phyloP scores from a whole-genome alignment of 2,888 invertebrate genomes.

The Meloe dianella region DNA sequence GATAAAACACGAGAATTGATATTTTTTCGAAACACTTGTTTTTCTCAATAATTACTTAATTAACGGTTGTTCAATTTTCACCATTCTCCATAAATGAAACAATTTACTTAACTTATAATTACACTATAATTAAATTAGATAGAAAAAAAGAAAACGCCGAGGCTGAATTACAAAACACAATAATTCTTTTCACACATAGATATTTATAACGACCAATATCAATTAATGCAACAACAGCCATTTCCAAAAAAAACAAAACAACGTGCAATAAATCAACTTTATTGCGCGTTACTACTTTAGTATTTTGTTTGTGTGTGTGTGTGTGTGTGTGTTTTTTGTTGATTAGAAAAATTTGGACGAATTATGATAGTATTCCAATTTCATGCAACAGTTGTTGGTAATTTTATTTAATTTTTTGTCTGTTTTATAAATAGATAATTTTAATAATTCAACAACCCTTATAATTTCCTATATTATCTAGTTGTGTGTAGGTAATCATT shows the following conservation, averaged over 20 bases:
- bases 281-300: too few species aligned
- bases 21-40: too few species aligned
- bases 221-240: too few species aligned
- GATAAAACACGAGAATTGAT: too few species aligned
- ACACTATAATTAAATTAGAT: not conserved
- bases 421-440: not conserved
- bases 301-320: too few species aligned
- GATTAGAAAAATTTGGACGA: too few species aligned
- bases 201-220: too few species aligned
- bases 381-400: not conserved
- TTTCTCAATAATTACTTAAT: not conserved
- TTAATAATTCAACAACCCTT: not conserved
- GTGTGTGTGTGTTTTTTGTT: too few species aligned
- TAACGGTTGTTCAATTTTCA: not conserved
- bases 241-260: not conserved
- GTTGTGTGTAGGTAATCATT: not conserved
- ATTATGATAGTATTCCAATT: not conserved
- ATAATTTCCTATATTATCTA: not conserved
- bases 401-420: not conserved
- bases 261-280: not conserved
- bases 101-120: constrained; percentile 1
- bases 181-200: not conserved
- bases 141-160: not conserved
- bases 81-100: not conserved
- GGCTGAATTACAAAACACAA: not conserved